phyloP scores from a whole-genome alignment of 2,113 vertebrate species.

The Ammodytes dubius region DNA sequence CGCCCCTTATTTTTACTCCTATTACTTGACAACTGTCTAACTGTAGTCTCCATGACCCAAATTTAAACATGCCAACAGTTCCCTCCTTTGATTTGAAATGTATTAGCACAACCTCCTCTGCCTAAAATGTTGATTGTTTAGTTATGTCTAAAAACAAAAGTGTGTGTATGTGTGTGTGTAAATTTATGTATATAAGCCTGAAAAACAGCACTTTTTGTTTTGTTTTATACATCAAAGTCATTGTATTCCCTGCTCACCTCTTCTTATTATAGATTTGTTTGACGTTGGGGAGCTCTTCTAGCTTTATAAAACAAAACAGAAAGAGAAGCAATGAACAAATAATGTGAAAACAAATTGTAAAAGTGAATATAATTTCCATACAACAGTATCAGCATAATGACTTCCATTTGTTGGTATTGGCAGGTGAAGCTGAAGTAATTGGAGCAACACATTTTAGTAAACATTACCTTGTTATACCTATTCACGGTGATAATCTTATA shows the following conservation, averaged over 20 bases:
- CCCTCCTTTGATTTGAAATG: conserved; percentile 22
- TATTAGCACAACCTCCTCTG: background rate
- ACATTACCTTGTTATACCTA: background rate
- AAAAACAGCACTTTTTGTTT: background rate
- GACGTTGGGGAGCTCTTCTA: background rate
- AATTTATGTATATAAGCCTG: background rate
- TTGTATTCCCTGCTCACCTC: background rate
- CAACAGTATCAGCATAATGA: background rate
- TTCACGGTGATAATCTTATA: background rate
- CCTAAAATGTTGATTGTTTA: background rate
- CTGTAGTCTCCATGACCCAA: background rate
- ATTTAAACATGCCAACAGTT: conserved; percentile 9
- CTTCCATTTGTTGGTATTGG: background rate
- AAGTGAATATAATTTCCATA: background rate
- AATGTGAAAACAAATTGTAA: background rate
- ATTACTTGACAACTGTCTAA: conserved; percentile 1
- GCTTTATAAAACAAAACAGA: background rate
- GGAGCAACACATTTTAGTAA: background rate
- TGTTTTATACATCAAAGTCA: background rate
- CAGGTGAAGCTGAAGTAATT: background rate
- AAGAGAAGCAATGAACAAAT: background rate
- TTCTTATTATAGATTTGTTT: background rate
- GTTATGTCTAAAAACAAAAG: background rate
- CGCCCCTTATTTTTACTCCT: conserved; percentile 1
- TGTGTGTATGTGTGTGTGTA: background rate